Evolutionary conservation across 1,140 invertebrate genomes (phyloP), one percentile per base, ranked within the genome.

Genomic region (Leguminivora glycinivorella): DNA sequence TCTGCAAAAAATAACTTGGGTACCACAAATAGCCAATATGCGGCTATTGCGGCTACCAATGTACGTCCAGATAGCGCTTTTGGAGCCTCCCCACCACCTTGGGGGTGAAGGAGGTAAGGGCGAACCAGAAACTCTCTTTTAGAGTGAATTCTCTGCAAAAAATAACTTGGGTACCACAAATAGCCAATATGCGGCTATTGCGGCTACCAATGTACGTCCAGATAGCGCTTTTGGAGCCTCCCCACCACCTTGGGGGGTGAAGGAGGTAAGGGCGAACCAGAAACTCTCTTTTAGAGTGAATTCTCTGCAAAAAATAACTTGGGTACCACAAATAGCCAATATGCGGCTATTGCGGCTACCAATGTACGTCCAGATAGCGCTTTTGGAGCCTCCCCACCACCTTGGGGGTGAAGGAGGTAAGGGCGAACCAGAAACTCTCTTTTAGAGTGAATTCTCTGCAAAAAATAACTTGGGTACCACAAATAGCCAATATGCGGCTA

Each of bases 21-120:
- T 0, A 98, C 96, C 2, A 98, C 97, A 88, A 98, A 98, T 0
- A 98, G 92, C 97, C 97, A 98, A 84, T 98, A 98, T n/a, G n/a
- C n/a, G n/a, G n/a, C n/a, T n/a, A n/a, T n/a, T 14, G 97, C 97
- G 1, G 97, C 97, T 0, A 98, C 97, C 10, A 98, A 86, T 4
- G 96, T 95, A 34, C 97, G 91, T 4, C 96, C 96, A 0, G 96
- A 97, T 10, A 97, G 85, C 0, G 97, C 95, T 89, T 97, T 97
- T 0, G 97, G 97, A 4, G 96, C 94, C 90, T 97, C 96, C 0
- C 96, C 97, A 0, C 96, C 96, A 1, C 97, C 97, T 91, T 98
- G 0, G 97, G 96, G 0, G 97, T 98, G 79, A 98, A 97, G 2
- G 97, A 97, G 1, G 97, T 98, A 17, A 98, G 83, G 0, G 97